Conservation (phyloP, 1,140 invertebrate genomes). For the Cyclargus thomasi region DNA sequence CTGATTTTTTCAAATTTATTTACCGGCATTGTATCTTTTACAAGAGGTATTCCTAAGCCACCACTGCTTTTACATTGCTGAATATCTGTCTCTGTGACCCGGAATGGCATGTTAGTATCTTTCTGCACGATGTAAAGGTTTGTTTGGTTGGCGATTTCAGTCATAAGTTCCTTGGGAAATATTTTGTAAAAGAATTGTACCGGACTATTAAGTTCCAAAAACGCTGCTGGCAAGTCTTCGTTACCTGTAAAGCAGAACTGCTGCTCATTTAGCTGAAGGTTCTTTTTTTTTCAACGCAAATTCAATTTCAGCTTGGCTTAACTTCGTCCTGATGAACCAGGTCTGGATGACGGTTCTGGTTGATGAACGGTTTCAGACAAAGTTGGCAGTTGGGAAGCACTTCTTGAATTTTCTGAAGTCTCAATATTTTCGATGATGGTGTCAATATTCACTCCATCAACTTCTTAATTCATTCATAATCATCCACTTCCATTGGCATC, state of each 20-base stretch:
- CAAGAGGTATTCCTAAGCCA: too few relatives aligned
- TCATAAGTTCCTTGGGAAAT: conserved; percentile 30
- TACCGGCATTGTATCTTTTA: conserved; percentile 24
- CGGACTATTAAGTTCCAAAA: conserved; percentile 33
- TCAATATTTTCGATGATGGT: too few relatives aligned
- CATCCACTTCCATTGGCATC: too few relatives aligned
- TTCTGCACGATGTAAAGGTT: too few relatives aligned
- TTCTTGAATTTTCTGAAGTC: neutral
- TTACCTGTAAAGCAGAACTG: conserved; percentile 30
- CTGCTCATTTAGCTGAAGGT: conserved; percentile 27
- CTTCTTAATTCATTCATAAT: too few relatives aligned
- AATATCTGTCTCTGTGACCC: too few relatives aligned
- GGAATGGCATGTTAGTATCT: too few relatives aligned
- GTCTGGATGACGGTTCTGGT: too few relatives aligned
- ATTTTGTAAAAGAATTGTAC: conserved; percentile 33
- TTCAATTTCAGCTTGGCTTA: neutral
- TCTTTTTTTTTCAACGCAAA: conserved; percentile 21
- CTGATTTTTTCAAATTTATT: conserved; percentile 34
- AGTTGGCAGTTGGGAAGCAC: neutral
- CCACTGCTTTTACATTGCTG: too few relatives aligned
- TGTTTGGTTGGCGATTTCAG: too few relatives aligned
- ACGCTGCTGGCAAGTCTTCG: conserved; percentile 23
- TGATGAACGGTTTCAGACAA: neutral
- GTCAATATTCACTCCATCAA: too few relatives aligned
- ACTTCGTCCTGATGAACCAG: neutral